Percentiles rank a stretch among this genome's conserved stretches.
These are phyloP conservation scores for Brachyptera putata DNA, from an alignment of 2,888 invertebrate species.

Conservation along the genomic window DNA sequence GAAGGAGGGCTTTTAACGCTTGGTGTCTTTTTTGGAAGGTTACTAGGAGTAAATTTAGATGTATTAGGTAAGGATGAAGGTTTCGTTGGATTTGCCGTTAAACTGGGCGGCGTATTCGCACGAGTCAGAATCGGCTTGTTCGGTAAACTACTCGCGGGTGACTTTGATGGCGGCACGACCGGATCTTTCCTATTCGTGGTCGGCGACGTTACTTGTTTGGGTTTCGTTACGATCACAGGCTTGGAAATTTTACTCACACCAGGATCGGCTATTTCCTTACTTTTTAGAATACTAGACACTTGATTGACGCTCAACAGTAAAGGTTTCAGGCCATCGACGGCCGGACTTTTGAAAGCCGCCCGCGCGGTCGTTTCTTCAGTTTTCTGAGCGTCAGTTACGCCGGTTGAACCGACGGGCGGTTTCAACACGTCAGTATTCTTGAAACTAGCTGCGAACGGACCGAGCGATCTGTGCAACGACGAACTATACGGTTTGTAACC, in stretches of 20 bases:
- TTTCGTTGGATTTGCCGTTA: constrained; percentile 39
- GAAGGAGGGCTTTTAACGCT: constrained; percentile 44
- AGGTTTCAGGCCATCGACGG: not conserved
- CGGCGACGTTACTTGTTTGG: constrained; percentile 7
- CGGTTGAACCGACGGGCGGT: not conserved
- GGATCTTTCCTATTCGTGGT: constrained; percentile 30
- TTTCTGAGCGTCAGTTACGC: not conserved
- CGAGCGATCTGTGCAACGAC: constrained; percentile 35
- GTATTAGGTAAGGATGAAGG: no score
- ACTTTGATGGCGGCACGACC: constrained; percentile 38
- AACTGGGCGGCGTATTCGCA: constrained; percentile 27
- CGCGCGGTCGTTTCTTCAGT: not conserved
- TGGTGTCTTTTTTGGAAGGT: constrained; percentile 16
- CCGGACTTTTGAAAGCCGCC: not conserved
- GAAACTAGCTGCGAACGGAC: constrained; percentile 36
- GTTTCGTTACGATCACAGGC: not conserved
- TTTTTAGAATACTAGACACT: not conserved
- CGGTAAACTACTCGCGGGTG: constrained; percentile 44
- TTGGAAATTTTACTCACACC: not conserved
- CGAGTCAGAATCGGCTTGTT: constrained; percentile 39
- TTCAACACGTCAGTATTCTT: not conserved
- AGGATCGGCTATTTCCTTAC: not conserved
- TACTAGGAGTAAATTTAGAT: constrained; percentile 21
- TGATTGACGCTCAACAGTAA: not conserved
- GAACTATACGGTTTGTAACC: constrained; percentile 42